Evolutionary conservation across 2,888 invertebrate species (phyloP).

Genomic region (Drosophila cognata): DNA sequence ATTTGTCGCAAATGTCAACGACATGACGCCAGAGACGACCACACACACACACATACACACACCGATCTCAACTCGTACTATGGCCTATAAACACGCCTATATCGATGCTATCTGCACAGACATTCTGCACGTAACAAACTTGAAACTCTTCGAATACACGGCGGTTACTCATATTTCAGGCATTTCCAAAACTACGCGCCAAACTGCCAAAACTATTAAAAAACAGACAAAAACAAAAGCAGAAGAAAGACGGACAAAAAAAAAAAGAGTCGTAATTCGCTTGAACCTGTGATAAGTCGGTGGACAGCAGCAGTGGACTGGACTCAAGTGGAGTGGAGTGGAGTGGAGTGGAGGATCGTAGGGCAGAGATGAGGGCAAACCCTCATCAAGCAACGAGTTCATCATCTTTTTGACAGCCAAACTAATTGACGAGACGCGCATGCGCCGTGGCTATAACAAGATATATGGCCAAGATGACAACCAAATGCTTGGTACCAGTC

Average conservation of each 20-base stretch:
- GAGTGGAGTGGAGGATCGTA: constrained; percentile 21
- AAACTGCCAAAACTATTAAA: constrained; percentile 77
- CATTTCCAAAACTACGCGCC: constrained; percentile 66
- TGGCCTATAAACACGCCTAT: constrained; percentile 69
- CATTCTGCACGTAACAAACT: constrained; percentile 53
- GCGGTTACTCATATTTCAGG: constrained; percentile 76
- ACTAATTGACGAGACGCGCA: constrained; percentile 83
- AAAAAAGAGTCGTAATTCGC: constrained; percentile 74
- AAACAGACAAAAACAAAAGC: constrained; percentile 18
- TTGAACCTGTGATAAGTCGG: constrained; percentile 79
- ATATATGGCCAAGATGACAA: constrained; percentile 75
- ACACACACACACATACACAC: constrained; percentile 52
- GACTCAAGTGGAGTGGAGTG: not conserved
- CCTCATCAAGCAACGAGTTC: constrained; percentile 83
- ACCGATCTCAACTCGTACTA: constrained; percentile 3
- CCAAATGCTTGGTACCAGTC: constrained; percentile 45
- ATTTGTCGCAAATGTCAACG: constrained; percentile 80
- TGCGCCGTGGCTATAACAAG: constrained; percentile 75
- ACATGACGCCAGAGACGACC: constrained; percentile 74
- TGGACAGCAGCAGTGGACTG: constrained; percentile 55
- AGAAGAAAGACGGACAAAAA: constrained; percentile 20
- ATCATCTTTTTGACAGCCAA: constrained; percentile 84
- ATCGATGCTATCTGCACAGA: constrained; percentile 66
- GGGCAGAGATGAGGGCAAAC: constrained; percentile 58
- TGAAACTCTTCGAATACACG: constrained; percentile 18